A percentile compares a stretch with the other conserved stretches of the same genome.
These are phyloP conservation scores for Miltochrista miniata DNA, from an alignment of 2,888 invertebrate genomes.

Conservation along the genomic window DNA sequence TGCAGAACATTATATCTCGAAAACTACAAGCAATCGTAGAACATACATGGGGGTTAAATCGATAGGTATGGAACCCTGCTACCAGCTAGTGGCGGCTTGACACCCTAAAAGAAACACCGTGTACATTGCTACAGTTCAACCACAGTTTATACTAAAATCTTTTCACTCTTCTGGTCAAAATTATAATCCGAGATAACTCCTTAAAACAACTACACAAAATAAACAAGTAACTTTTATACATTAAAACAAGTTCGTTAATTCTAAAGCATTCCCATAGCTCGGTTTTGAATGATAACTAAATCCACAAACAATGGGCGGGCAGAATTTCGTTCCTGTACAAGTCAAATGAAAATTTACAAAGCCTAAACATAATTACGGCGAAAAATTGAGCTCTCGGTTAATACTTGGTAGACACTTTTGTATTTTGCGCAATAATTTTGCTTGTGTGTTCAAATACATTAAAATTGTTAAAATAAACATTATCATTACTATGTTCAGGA, in stretches of 20 bases:
- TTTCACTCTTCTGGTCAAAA: background rate
- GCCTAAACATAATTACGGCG: conserved; percentile 52
- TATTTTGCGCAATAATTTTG: conserved; percentile 40
- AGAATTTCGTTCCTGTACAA: conserved; percentile 44
- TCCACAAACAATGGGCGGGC: conserved; percentile 52
- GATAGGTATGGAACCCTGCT: too few relatives aligned
- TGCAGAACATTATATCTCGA: too few relatives aligned
- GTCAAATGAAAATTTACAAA: conserved; percentile 52
- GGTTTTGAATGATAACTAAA: conserved; percentile 53
- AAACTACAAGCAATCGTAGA: too few relatives aligned
- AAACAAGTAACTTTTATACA: conserved; percentile 34
- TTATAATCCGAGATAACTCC: background rate
- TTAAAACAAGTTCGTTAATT: conserved; percentile 43
- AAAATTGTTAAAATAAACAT: conserved; percentile 17
- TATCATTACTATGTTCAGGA: too few relatives aligned
- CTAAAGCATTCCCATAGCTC: conserved; percentile 42
- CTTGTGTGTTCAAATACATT: conserved; percentile 21
- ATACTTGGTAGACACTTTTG: conserved; percentile 43
- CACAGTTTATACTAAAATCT: background rate
- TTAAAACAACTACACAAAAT: conserved; percentile 31
- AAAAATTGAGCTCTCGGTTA: conserved; percentile 28
- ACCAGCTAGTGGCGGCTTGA: too few relatives aligned
- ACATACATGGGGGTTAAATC: too few relatives aligned
- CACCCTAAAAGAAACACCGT: too few relatives aligned
- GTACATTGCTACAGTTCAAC: background rate